Evolutionary conservation across 2,888 invertebrate species (phyloP), one percentile per base, ranked within the genome.

Genomic region (Thalpophila matura): DNA sequence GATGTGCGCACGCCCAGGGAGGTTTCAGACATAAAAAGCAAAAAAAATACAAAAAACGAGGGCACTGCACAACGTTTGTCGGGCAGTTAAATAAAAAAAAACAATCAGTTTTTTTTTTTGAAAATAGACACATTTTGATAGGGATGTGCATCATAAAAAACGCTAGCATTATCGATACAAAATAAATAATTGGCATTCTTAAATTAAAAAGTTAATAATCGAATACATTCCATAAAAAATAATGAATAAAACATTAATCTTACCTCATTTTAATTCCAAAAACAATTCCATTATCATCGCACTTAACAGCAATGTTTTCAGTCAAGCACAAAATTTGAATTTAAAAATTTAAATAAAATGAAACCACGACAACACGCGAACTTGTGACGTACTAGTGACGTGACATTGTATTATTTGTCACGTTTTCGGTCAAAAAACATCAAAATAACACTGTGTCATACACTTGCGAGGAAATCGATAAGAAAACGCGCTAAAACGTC

Each of bases 341-440:
- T 53, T 53, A 54, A 60, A 58, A 58, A 20, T 59, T 42, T 33
- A 59, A 65, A 59, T 55, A 51, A 56, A 72, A 79, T 65, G 66
- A 87, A 89, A 87, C 82, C 85, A 85, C 88, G 82, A 62, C 53
- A 85, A 88, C 85, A 87, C 83, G 63, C 68, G 80, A 89, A 86
- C 80, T 57, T 4, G 20, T 18, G 24, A 56, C 60, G 43, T 54
- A 47, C 24, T 74, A 79, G 61, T 64, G 57, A 61, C 70, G 68
- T 62, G 73, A 81, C 68, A 68, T 54, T 67, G 86, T 79, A 86
- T 86, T 89, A 87, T 89, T 88, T 81, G 79, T 85, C 77, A 87
- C 86, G 89, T 88, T 91, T 90, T 89, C 74, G 68, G 58, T 74
- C 35, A 73, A 64, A 79, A 91, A 92, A 91, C 88, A 88, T 83